Conservation (phyloP, 1,140 invertebrate genomes). For the Papilio polytes region DNA sequence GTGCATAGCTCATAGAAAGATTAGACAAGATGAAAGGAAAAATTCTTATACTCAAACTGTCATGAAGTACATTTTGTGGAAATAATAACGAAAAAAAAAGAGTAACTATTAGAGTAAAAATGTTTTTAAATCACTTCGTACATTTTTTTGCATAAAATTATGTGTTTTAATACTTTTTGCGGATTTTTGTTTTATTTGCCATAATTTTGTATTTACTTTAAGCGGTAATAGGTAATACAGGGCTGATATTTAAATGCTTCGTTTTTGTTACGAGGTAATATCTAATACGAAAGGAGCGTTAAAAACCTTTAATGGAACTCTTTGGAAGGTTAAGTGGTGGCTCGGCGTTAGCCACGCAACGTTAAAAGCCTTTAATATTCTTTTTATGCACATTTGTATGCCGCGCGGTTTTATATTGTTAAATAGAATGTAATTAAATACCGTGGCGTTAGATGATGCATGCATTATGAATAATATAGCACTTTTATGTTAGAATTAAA, state of each 20-base stretch:
- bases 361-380: constrained; percentile 10
- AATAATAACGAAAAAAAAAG: too few species aligned
- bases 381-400: constrained; percentile 24
- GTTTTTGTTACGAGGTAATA: not conserved
- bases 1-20: not conserved
- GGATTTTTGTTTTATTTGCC: too few species aligned
- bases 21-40: not conserved
- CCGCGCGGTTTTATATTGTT: not conserved
- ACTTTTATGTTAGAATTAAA: too few species aligned
- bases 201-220: not conserved
- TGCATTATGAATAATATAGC: too few species aligned
- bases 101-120: too few species aligned
- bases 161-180: not conserved
- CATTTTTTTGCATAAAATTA: too few species aligned
- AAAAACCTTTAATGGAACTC: constrained; percentile 26
- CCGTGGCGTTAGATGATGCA: not conserved
- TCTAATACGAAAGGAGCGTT: not conserved
- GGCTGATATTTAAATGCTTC: not conserved
- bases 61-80: too few species aligned
- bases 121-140: not conserved
- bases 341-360: constrained; percentile 19
- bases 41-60: not conserved
- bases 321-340: constrained; percentile 23
- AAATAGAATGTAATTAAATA: constrained; percentile 17
- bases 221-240: not conserved